Evolutionary conservation across 2,888 invertebrate species (phyloP), one percentile per base, ranked within the genome.

Genomic region (Yponomeuta plumbellus): DNA sequence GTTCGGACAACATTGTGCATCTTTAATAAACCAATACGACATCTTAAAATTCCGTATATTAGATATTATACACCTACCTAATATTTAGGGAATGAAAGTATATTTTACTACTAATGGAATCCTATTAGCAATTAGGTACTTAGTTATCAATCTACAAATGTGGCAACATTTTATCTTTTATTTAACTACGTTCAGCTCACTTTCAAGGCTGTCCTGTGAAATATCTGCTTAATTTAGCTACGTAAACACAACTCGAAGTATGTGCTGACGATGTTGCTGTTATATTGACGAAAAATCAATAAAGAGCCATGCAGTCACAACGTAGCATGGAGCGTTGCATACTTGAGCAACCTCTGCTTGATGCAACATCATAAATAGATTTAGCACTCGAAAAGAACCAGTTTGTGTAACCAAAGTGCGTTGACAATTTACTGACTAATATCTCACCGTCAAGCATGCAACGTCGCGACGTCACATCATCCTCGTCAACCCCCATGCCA

Each of bases 401-500:
- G 44, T 17, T 17, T 52, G 13, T 13, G 44, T 13, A 8, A 17
- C 44, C 44, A 17, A 17, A 17, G 8, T 34, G 34, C 23, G 59
- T 52, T 17, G 3, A 52, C 17, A 52, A 52, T 52, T 13, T 17
- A 52, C 44, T 34, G 34, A 34, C 34, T 34, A 10, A 34, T 34
- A 17, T 52, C 90, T 85, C 75, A 92, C 92, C 92, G 69, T 92
- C 92, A 59, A 92, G 75, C 92, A 92, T 92, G 75, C 85, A 86
- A 65, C 91, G 84, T 3, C 91, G 85, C 21, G 89, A 86, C 68
- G 83, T 75, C 40, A 74, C 68, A 66, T 81, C 80, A 69, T 90
- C 89, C 61, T 85, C 88, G n/a, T 86, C 88, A 67, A 84, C 88
- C 73, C 86, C 86, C 56, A 76, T 74, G 65, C 69, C 78, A 61